Conservation (phyloP, 2,797 vertebrate species). For the Erethizon dorsatum region DNA sequence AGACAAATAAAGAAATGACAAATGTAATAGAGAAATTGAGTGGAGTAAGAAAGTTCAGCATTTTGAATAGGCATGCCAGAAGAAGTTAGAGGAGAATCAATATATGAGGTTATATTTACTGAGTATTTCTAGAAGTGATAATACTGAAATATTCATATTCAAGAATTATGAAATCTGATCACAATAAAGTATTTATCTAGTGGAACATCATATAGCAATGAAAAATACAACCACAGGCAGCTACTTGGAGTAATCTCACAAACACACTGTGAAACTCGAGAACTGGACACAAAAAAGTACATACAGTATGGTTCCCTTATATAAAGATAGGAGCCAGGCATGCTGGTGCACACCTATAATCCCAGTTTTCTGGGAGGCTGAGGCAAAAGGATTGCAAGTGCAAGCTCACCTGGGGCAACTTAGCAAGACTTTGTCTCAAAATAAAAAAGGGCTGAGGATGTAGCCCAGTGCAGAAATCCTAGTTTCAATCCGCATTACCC, state of each 20-base stretch:
- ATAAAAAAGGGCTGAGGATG: neutral
- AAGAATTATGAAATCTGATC: neutral
- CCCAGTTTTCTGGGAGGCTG: neutral
- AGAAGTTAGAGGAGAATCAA: neutral
- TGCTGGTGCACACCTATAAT: neutral
- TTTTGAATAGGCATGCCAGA: constrained; percentile 41
- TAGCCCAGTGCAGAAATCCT: neutral
- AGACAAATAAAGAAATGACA: neutral
- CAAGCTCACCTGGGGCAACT: neutral
- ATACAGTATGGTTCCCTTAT: neutral
- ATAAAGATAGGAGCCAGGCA: neutral
- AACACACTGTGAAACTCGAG: neutral
- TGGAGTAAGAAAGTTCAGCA: neutral
- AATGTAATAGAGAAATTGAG: neutral
- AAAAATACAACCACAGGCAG: neutral
- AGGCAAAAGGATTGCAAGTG: neutral
- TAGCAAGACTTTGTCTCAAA: neutral
- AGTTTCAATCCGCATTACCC: neutral
- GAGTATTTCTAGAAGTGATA: constrained; percentile 21
- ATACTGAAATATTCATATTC: neutral
- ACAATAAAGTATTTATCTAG: neutral
- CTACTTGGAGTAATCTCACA: neutral
- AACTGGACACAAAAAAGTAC: neutral
- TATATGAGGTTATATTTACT: neutral
- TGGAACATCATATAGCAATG: neutral